These are phyloP conservation scores for Calyptommatus sinebrachiatus DNA, from an alignment of 2,113 vertebrate genomes.

Conservation along the genomic window DNA sequence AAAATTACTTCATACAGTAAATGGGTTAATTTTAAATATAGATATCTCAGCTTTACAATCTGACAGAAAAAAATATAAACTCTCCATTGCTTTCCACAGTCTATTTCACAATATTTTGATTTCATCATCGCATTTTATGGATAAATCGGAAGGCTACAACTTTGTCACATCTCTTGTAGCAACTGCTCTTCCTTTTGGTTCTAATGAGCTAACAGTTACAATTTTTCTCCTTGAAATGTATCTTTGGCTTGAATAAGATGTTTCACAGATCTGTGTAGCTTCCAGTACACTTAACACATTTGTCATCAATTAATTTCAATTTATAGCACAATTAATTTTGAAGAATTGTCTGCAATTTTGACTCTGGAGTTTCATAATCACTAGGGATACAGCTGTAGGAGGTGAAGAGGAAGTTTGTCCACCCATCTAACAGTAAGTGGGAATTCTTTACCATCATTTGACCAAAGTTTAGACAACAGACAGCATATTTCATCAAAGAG, in stretches of 20 bases:
- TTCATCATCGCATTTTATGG: constrained; percentile 69
- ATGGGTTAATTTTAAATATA: constrained; percentile 3
- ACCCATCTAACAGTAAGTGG: too few species aligned
- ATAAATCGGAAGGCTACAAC: constrained; percentile 71
- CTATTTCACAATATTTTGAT: constrained; percentile 77
- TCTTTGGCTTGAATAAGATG: constrained; percentile 71
- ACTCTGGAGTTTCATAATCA: too few species aligned
- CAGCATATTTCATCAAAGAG: too few species aligned
- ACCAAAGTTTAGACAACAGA: too few species aligned
- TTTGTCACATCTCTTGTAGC: constrained; percentile 72
- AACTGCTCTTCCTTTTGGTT: constrained; percentile 72
- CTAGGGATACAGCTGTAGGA: too few species aligned
- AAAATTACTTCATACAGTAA: constrained; percentile 1
- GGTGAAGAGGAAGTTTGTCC: too few species aligned
- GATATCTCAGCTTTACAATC: constrained; percentile 33
- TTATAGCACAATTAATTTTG: constrained; percentile 47
- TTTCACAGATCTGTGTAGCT: constrained; percentile 78
- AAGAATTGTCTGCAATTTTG: too few species aligned
- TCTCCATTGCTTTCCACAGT: constrained; percentile 53
- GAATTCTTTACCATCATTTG: too few species aligned
- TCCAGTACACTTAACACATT: constrained; percentile 79
- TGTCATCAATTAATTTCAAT: constrained; percentile 81
- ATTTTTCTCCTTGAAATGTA: constrained; percentile 79
- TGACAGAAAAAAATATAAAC: neutral
- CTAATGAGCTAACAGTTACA: constrained; percentile 78